phyloP scores from a whole-genome alignment of 2,888 invertebrate species.

The Linnaemya vulpina region DNA sequence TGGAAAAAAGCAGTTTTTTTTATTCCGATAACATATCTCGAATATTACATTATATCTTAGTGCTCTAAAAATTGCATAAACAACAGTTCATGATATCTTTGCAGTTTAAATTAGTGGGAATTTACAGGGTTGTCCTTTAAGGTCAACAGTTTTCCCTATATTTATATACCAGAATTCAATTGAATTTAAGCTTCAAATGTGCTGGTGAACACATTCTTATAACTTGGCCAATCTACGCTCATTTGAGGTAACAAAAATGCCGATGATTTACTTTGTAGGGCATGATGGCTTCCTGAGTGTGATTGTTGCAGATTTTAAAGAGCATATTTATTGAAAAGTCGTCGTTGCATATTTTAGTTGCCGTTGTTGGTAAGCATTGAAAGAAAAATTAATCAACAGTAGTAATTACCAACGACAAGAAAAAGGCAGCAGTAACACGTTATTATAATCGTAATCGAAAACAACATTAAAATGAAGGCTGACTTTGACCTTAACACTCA shows the following conservation, averaged over 20 bases:
- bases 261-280: background rate
- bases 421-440: constrained; percentile 10
- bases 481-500: constrained; percentile 76
- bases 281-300: background rate
- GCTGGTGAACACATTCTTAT: too few species aligned
- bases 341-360: background rate
- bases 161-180: too few species aligned
- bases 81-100: too few species aligned
- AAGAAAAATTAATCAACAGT: constrained; percentile 44
- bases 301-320: background rate
- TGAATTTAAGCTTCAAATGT: too few species aligned
- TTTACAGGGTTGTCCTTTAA: too few species aligned
- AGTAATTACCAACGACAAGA: constrained; percentile 75
- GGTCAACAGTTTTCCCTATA: too few species aligned
- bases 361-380: background rate
- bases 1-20: too few species aligned
- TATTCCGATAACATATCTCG: too few species aligned
- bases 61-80: too few species aligned
- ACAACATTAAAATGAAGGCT: constrained; percentile 73
- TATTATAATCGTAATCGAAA: constrained; percentile 29
- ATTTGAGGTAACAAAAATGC: background rate
- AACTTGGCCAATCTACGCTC: background rate
- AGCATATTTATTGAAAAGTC: background rate
- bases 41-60: too few species aligned
- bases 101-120: too few species aligned